These are phyloP conservation scores for Ochropacha duplaris DNA, from an alignment of 2,888 invertebrate species.

Conservation along the genomic window DNA sequence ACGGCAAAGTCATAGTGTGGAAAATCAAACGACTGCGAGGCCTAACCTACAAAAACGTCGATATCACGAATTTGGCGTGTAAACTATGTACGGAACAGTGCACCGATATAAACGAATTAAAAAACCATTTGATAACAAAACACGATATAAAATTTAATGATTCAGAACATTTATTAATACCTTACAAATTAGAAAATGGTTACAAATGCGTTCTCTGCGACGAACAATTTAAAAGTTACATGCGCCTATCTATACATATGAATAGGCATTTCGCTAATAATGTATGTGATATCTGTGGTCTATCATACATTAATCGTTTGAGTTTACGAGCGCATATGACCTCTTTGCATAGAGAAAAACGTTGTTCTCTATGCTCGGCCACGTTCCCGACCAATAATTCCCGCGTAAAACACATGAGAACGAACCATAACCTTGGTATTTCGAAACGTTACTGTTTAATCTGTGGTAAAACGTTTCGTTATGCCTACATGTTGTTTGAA, in stretches of 20 bases:
- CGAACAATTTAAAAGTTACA: conserved; percentile 38
- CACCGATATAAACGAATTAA: conserved; percentile 31
- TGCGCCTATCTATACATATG: conserved; percentile 48
- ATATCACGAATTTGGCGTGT: conserved; percentile 52
- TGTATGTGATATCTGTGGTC: conserved; percentile 52
- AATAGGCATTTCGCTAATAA: conserved; percentile 47
- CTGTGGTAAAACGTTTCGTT: conserved; percentile 39
- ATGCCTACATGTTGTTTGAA: conserved; percentile 34
- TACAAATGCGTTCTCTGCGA: conserved; percentile 43
- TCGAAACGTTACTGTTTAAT: conserved; percentile 27
- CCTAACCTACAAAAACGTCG: conserved; percentile 44
- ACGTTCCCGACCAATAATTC: conserved; percentile 30
- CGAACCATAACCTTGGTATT: conserved; percentile 19
- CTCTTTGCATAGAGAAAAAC: conserved; percentile 40
- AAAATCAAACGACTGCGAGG: conserved; percentile 38
- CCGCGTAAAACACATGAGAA: conserved; percentile 22
- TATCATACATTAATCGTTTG: conserved; percentile 43
- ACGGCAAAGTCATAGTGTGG: conserved; percentile 26
- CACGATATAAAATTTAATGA: conserved; percentile 38
- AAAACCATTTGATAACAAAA: conserved; percentile 36
- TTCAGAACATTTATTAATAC: conserved; percentile 42
- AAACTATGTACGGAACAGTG: conserved; percentile 37
- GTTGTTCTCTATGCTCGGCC: conserved; percentile 43
- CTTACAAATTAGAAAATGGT: conserved; percentile 40
- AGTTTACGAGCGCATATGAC: conserved; percentile 45